A percentile compares a stretch with the other conserved stretches of the same genome.
Conservation (phyloP, 1,140 invertebrate genomes). For the Eupeodes corollae region DNA sequence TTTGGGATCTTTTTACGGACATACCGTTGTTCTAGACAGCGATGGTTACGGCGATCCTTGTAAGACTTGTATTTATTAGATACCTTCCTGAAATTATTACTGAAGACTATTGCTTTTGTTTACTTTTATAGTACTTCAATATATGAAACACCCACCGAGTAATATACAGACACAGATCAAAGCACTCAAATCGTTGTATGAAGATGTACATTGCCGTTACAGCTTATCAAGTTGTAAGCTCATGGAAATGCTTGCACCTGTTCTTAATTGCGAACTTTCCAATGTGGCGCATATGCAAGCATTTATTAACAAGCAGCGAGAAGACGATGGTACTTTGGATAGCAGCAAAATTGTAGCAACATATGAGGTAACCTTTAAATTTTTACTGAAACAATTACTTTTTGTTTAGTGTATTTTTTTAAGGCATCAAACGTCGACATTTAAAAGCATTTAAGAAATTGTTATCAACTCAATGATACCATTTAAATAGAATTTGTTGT, state of each 20-base stretch:
- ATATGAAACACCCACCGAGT: constrained; percentile 19
- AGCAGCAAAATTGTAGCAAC: constrained; percentile 59
- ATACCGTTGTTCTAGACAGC: constrained; percentile 64
- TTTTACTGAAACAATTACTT: constrained; percentile 1
- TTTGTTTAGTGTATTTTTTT: not conserved
- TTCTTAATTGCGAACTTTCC: constrained; percentile 61
- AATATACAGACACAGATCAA: constrained; percentile 27
- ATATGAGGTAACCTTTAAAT: constrained; percentile 51
- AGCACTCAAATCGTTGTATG: constrained; percentile 42
- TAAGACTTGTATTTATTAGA: not conserved
- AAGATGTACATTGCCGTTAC: constrained; percentile 73
- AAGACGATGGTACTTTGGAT: constrained; percentile 44
- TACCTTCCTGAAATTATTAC: not conserved
- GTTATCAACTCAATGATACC: too few relatives aligned
- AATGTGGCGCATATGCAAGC: constrained; percentile 70
- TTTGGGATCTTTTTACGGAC: constrained; percentile 84
- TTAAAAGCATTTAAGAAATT: too few relatives aligned
- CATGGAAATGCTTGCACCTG: constrained; percentile 60
- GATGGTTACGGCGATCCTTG: constrained; percentile 46
- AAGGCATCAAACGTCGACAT: too few relatives aligned
- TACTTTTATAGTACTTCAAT: constrained; percentile 13
- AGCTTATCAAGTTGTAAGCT: constrained; percentile 73
- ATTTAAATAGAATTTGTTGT: too few relatives aligned
- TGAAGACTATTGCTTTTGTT: not conserved
- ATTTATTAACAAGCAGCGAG: constrained; percentile 57